Evolutionary conservation across 2,888 invertebrate species (phyloP).

Genomic region (Acanthacorydalis orientalis): DNA sequence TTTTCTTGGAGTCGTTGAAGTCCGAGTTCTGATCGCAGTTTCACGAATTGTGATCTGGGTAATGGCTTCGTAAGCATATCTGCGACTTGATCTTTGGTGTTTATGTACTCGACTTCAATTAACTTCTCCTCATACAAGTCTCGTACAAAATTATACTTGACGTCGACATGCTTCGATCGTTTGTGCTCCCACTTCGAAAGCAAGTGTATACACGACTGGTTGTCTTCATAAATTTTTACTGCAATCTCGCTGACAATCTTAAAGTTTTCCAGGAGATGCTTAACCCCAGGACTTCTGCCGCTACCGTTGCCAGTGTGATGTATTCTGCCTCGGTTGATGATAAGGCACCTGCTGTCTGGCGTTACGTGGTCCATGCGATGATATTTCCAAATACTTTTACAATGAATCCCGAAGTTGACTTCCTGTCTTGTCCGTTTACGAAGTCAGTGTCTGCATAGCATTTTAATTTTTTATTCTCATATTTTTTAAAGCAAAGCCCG

Average conservation of each 20-base stretch:
- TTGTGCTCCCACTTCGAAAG: conserved; percentile 12
- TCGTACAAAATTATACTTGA: conserved; percentile 4
- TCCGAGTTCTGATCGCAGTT: neutral
- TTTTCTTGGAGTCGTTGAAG: neutral
- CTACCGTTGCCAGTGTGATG: conserved; percentile 12
- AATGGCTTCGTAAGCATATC: conserved; percentile 5
- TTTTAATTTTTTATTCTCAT: no score
- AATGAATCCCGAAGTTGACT: conserved; percentile 14
- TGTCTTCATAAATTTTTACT: neutral
- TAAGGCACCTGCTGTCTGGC: conserved; percentile 10
- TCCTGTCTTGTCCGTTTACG: conserved; percentile 10
- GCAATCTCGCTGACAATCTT: neutral
- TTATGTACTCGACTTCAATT: conserved; percentile 3
- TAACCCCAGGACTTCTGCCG: conserved; percentile 13
- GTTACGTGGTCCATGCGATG: conserved; percentile 16
- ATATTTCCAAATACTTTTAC: conserved; percentile 13
- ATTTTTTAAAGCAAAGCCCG: no score
- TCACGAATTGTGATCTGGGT: neutral
- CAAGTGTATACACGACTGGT: conserved; percentile 6
- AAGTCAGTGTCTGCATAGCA: conserved; percentile 14
- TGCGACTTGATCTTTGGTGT: conserved; percentile 7
- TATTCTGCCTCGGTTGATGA: no score
- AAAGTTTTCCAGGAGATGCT: conserved; percentile 1
- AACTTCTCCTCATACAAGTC: neutral
- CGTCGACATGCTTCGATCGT: conserved; percentile 5